Conservation (phyloP, 2,888 invertebrate species). For the Calliopum simillimum region DNA sequence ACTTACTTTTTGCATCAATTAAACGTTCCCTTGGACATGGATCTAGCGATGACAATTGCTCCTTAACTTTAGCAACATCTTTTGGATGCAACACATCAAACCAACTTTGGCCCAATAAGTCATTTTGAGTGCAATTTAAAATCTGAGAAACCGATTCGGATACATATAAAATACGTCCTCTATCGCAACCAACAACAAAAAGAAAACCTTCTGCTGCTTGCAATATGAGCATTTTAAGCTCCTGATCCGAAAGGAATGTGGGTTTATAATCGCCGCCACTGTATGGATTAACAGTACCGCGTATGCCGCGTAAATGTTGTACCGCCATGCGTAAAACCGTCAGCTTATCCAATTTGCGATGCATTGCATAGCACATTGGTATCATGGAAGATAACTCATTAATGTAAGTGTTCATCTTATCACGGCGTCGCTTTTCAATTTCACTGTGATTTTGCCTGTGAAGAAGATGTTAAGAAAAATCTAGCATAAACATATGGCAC, state of each 20-base stretch:
- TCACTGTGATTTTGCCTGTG: constrained; percentile 94
- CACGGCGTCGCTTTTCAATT: constrained; percentile 92
- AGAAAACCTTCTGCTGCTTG: constrained; percentile 91
- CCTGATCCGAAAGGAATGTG: constrained; percentile 85
- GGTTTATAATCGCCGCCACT: constrained; percentile 83
- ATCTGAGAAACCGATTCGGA: constrained; percentile 88
- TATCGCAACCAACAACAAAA: constrained; percentile 92
- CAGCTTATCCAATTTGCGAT: constrained; percentile 92
- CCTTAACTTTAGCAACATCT: constrained; percentile 94
- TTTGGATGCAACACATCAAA: constrained; percentile 95
- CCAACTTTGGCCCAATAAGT: constrained; percentile 90
- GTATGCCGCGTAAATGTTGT: constrained; percentile 85
- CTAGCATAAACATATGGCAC: not conserved
- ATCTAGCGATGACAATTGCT: constrained; percentile 91
- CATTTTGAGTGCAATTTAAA: constrained; percentile 86
- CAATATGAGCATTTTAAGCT: constrained; percentile 86
- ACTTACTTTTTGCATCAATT: constrained; percentile 90
- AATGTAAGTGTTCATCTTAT: constrained; percentile 97
- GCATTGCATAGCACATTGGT: constrained; percentile 94
- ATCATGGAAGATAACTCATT: constrained; percentile 89
- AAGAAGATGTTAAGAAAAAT: not conserved
- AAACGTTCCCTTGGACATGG: constrained; percentile 87
- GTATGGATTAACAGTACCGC: constrained; percentile 79
- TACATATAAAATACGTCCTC: constrained; percentile 89
- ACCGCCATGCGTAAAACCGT: constrained; percentile 93